Percentiles rank a stretch among this genome's conserved stretches.
These are phyloP conservation scores for Magallana nippona DNA, from an alignment of 2,888 invertebrate genomes.

Conservation along the genomic window DNA sequence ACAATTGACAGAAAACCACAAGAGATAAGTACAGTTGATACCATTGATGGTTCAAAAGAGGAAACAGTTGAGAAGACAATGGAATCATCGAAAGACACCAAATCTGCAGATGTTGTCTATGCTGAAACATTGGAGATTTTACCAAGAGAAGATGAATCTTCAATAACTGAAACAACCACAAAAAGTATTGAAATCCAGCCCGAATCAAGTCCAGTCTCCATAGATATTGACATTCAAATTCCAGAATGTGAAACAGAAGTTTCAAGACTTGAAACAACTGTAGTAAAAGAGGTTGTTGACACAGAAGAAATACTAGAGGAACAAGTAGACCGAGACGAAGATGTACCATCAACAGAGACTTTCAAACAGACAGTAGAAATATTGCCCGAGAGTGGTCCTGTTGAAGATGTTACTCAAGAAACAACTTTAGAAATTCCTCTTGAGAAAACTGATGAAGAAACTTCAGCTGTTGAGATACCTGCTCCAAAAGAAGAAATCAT, in stretches of 20 bases:
- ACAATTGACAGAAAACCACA: background rate
- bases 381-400: too few species aligned
- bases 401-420: too few species aligned
- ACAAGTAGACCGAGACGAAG: slow-evolving; percentile 38
- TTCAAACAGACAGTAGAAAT: slow-evolving; percentile 18
- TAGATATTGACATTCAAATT: background rate
- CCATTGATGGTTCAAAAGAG: background rate
- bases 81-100: background rate
- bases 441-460: background rate
- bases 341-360: slow-evolving; percentile 2
- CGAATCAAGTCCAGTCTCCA: background rate
- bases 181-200: background rate
- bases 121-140: slow-evolving; percentile 41
- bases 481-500: background rate
- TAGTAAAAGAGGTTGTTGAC: slow-evolving; percentile 17
- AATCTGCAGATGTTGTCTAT: slow-evolving; percentile 15
- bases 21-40: background rate
- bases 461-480: background rate
- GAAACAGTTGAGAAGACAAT: slow-evolving; percentile 26
- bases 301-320: slow-evolving; percentile 48
- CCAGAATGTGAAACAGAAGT: slow-evolving; percentile 16
- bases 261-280: slow-evolving; percentile 8
- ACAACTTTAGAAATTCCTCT: background rate
- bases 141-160: slow-evolving; percentile 38
- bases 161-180: background rate